phyloP scores from a whole-genome alignment of 2,797 vertebrate genomes.

The Notolepis coatsorum region DNA sequence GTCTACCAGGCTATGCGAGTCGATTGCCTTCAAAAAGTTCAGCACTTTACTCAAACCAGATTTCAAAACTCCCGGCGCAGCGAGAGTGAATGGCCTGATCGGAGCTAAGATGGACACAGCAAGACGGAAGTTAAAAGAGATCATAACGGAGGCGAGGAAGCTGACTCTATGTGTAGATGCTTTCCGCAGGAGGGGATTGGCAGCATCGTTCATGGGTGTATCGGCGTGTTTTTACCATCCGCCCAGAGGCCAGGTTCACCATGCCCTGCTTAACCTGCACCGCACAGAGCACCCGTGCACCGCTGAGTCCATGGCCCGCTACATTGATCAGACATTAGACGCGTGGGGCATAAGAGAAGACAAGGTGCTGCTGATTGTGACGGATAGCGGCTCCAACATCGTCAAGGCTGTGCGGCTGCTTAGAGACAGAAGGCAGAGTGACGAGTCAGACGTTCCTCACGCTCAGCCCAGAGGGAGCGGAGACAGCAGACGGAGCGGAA shows the following conservation, averaged over 20 bases:
- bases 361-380: constrained; percentile 35
- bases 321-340: constrained; percentile 35
- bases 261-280: constrained; percentile 35
- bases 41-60: constrained; percentile 11
- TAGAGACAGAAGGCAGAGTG: constrained; percentile 19
- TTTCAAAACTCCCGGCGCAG: constrained; percentile 3
- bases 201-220: constrained; percentile 27
- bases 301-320: constrained; percentile 28
- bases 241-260: constrained; percentile 21
- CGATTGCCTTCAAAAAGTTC: constrained; percentile 13
- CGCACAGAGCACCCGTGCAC: constrained; percentile 25
- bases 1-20: constrained; percentile 11
- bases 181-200: constrained; percentile 36
- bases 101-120: constrained; percentile 1
- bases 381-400: constrained; percentile 28
- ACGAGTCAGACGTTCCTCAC: not conserved
- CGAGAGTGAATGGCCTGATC: constrained; percentile 3
- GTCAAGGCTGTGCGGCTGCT: constrained; percentile 29
- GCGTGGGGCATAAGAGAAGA: constrained; percentile 26
- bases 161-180: constrained; percentile 35
- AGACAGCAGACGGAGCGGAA: constrained; percentile 10
- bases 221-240: constrained; percentile 40
- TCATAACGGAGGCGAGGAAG: constrained; percentile 11
- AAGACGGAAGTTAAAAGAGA: constrained; percentile 8
- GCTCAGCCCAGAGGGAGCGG: constrained; percentile 7